These are phyloP conservation scores for Babylonia areolata DNA, from an alignment of 1,140 invertebrate species.

Conservation along the genomic window DNA sequence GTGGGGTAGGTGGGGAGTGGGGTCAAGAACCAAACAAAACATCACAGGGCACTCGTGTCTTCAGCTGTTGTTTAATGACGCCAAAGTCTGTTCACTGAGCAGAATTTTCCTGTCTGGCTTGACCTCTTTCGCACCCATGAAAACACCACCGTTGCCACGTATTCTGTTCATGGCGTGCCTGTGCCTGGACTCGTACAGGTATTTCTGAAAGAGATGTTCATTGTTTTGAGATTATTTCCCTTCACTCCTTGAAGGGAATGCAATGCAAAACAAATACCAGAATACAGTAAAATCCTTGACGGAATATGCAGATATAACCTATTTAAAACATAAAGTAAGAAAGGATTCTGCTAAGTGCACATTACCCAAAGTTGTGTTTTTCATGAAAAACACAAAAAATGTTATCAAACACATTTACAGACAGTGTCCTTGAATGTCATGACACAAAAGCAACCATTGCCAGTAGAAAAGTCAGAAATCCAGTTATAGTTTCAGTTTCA, in stretches of 20 bases:
- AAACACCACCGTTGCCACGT: slow-evolving; percentile 93
- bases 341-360: not conserved
- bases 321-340: not conserved
- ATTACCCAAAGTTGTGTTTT: not conserved
- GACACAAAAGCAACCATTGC: too few relatives aligned
- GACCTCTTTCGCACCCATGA: slow-evolving; percentile 52
- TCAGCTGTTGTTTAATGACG: not conserved
- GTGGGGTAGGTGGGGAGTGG: too few relatives aligned
- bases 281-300: not conserved
- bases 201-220: slow-evolving; percentile 85
- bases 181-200: slow-evolving; percentile 98
- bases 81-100: not conserved
- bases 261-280: not conserved
- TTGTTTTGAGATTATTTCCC: too few relatives aligned
- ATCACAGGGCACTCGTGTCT: not conserved
- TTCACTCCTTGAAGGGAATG: too few relatives aligned
- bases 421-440: too few relatives aligned
- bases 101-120: not conserved
- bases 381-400: too few relatives aligned
- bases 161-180: slow-evolving; percentile 98
- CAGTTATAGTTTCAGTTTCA: too few relatives aligned
- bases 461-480: too few relatives aligned
- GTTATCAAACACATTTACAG: not conserved
- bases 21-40: too few relatives aligned
- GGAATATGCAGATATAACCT: not conserved